phyloP scores from a whole-genome alignment of 1,140 invertebrate genomes.

The Sitophilus oryzae region DNA sequence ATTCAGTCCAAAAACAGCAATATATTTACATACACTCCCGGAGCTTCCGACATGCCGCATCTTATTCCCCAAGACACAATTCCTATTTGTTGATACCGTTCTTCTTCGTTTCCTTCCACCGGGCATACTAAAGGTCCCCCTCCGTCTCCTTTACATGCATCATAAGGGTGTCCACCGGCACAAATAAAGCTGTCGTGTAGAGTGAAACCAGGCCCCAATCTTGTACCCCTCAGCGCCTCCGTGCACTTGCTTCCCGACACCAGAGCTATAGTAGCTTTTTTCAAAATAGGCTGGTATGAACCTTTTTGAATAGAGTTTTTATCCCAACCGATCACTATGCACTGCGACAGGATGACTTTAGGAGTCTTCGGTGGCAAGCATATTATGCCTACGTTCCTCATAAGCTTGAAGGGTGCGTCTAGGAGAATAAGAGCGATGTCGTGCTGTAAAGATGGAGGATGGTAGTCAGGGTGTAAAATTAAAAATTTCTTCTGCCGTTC shows the following conservation, averaged over 20 bases:
- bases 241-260: slow-evolving; percentile 52
- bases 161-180: slow-evolving; percentile 60
- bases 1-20: slow-evolving; percentile 66
- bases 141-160: slow-evolving; percentile 64
- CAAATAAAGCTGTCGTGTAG: slow-evolving; percentile 66
- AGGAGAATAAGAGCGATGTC: slow-evolving; percentile 66
- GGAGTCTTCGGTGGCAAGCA: slow-evolving; percentile 45
- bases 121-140: slow-evolving; percentile 61
- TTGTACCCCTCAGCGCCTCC: slow-evolving; percentile 49
- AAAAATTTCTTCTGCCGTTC: too few relatives aligned
- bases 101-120: slow-evolving; percentile 32
- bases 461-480: too few relatives aligned
- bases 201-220: slow-evolving; percentile 55
- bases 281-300: slow-evolving; percentile 47
- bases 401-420: slow-evolving; percentile 49
- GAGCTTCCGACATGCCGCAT: slow-evolving; percentile 54
- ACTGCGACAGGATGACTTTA: slow-evolving; percentile 36
- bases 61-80: slow-evolving; percentile 69
- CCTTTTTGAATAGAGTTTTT: slow-evolving; percentile 51
- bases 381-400: slow-evolving; percentile 47
- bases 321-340: slow-evolving; percentile 62
- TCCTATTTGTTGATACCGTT: slow-evolving; percentile 52
- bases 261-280: slow-evolving; percentile 59
- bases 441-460: slow-evolving; percentile 51
- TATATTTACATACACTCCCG: slow-evolving; percentile 70